These are phyloP conservation scores for Monopterus albus DNA, from an alignment of 2,113 vertebrate species.

Conservation along the genomic window DNA sequence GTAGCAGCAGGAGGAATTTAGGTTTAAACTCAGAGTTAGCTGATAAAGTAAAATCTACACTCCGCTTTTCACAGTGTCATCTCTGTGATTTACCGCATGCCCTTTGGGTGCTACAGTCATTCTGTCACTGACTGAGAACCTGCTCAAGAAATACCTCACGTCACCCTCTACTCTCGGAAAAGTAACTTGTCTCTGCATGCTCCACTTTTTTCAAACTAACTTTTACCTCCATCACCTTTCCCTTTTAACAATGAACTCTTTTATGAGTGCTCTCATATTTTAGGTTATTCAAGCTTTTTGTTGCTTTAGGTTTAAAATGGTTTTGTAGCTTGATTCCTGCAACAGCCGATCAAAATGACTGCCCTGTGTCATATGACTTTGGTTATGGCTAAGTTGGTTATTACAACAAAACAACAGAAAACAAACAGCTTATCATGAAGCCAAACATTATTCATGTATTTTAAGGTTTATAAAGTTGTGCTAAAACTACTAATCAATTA, in stretches of 20 bases:
- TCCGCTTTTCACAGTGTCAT: conserved; percentile 23
- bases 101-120: conserved; percentile 44
- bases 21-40: conserved; percentile 10
- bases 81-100: conserved; percentile 44
- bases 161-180: conserved; percentile 20
- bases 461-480: too few species aligned
- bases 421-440: too few species aligned
- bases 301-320: too few species aligned
- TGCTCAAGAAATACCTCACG: conserved; percentile 50
- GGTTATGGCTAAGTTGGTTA: too few species aligned
- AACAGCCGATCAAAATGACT: too few species aligned
- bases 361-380: too few species aligned
- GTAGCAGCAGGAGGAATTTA: conserved; percentile 8
- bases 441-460: too few species aligned
- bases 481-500: too few species aligned
- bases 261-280: not conserved
- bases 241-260: not conserved
- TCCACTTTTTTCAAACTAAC: conserved; percentile 19
- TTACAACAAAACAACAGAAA: too few species aligned
- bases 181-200: conserved; percentile 19
- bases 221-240: conserved; percentile 21
- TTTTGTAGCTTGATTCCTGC: too few species aligned
- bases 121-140: conserved; percentile 37
- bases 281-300: not conserved
- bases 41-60: conserved; percentile 33